Evolutionary conservation across 2,797 vertebrate species (phyloP), one percentile per base, ranked within the genome.

Genomic region (Falco novaeseelandiae): DNA sequence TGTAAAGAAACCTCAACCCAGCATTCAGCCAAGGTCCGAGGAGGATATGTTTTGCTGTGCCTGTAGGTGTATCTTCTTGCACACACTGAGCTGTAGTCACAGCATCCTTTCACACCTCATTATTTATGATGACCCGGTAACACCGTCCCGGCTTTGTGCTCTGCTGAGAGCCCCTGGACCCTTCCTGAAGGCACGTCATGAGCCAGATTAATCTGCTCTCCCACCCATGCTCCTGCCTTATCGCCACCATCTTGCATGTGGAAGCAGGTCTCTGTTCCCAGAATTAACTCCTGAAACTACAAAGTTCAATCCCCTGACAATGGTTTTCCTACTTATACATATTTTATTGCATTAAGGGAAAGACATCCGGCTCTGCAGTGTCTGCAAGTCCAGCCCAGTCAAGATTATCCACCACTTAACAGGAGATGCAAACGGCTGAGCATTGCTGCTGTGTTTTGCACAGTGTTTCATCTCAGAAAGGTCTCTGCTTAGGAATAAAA

Each of bases 271-370:
- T 29, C n/a, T 1, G 0, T 67, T 78, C 36, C 48, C 52, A 55
- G 76, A 76, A 61, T 78, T 94, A 74, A 72, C 65, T 93, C 63
- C 76, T 80, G 61, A 83, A 76, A 42, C 46, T 40, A 38, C 20
- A 25, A 77, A 89, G 27, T 80, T 67, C 82, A 80, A 70, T 70
- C 52, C 74, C 59, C 32, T 59, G 52, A 32, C 74, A 46, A 36
- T 17, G 62, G 26, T 73, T 94, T 94, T 74, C 79, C 91, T 76
- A 34, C 62, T 82, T 36, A 86, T 17, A 52, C 52, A 49, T 91
- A 91, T 91, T 94, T 92, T 91, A 87, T 92, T 91, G 48, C 82
- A 38, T 87, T 89, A 83, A 74, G 76, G 65, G 63, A 80, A 96
- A 77, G 74, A 42, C 58, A 92, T 85, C 74, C 0, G 2, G 63